Conservation (phyloP, 2,113 vertebrate genomes). For the Pteruthius melanotis region DNA sequence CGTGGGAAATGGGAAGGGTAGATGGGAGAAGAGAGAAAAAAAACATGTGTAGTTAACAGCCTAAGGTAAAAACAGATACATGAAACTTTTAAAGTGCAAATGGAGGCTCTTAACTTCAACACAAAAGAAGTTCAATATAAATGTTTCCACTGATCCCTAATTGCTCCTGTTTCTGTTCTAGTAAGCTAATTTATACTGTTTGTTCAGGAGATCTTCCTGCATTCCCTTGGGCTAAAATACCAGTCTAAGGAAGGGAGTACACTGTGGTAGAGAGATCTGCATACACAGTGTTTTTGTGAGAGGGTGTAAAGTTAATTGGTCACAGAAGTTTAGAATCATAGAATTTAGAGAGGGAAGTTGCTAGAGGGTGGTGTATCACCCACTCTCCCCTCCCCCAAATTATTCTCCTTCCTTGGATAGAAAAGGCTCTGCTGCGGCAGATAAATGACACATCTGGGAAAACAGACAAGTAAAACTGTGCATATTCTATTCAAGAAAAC, state of each 20-base stretch:
- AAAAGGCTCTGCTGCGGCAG: not conserved
- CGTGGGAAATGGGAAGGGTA: accelerated
- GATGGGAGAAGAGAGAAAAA: not conserved
- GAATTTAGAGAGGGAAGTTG: not conserved
- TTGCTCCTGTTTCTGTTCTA: not conserved
- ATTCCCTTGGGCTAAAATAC: not conserved
- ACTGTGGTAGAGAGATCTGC: not conserved
- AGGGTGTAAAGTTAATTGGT: not conserved
- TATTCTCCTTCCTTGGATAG: not conserved
- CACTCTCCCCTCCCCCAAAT: not conserved
- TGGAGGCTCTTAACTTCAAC: not conserved
- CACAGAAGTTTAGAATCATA: not conserved
- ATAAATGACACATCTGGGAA: not conserved
- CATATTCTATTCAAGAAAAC: constrained; percentile 24
- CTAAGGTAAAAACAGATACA: not conserved
- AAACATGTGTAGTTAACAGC: not conserved
- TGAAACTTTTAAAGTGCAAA: not conserved
- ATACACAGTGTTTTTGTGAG: not conserved
- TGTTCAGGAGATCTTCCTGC: not conserved
- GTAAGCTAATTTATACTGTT: not conserved
- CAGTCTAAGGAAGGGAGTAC: not conserved
- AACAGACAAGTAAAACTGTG: not conserved
- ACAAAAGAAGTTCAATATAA: not conserved
- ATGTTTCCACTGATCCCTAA: not conserved
- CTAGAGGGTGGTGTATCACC: not conserved